Evolutionary conservation across 1,140 invertebrate species (phyloP), one percentile per base, ranked within the genome.

Genomic region (Ips typographus): DNA sequence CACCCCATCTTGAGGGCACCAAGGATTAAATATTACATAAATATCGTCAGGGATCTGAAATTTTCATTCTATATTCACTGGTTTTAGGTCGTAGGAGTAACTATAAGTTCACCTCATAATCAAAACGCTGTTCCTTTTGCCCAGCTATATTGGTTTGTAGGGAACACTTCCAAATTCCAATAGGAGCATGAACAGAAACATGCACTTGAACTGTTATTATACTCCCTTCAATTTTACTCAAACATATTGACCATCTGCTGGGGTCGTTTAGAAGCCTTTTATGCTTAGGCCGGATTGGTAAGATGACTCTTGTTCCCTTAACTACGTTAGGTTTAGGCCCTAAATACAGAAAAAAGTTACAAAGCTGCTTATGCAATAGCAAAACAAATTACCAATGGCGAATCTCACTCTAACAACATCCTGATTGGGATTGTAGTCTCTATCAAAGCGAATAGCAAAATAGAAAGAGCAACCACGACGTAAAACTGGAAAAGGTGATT

Each of bases 1-100:
- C 6, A 91, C 90, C 2, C 81, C 71, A 77, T 91, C 89, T 62
- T 87, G 40, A 43, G 67, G 49, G 79, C 87, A 89, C 91, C 91
- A 95, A 1, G 91, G 91, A 82, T 96, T 96, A 79, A 94, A 93
- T 2, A 93, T 76, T 40, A 92, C 84, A 77, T 89, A 91, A 65
- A 92, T 83, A 38, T 87, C 85, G 74, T 85, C 83, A 70, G 85
- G 72, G 58, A 70, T 63, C 71, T 72, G 22, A 47, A 22, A 22
- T 22, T 22, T 22, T 22, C 22, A 22, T 22, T 49, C 7, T 22
- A 22, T 49, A 2, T 49, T 2, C 2, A 59, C 1, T n/a, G 37
- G 38, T 56, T 8, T 22, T 0, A 22, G 22, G 22, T 22, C 22
- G 22, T 22, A 22, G 22, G 22, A 22, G 22, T 22, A 22, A 22